Evolutionary conservation across 1,140 invertebrate species (phyloP).

Genomic region (Leptinotarsa texana): DNA sequence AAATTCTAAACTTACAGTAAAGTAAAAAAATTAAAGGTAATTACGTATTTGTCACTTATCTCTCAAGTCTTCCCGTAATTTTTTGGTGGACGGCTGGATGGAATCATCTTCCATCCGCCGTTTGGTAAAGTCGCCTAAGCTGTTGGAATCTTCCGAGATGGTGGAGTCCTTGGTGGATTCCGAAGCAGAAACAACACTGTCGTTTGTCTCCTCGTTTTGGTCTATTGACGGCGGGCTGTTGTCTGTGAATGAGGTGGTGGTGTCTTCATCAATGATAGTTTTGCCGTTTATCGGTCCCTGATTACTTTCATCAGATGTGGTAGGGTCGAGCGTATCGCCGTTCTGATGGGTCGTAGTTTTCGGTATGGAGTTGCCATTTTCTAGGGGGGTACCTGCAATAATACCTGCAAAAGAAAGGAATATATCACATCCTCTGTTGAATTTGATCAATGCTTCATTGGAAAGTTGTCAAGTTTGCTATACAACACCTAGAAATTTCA

Average conservation of each 20-base stretch:
- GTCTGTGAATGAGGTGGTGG: conserved; percentile 72
- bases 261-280: conserved; percentile 58
- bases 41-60: conserved; percentile 54
- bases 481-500: too few species aligned
- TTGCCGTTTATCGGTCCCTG: conserved; percentile 58
- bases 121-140: conserved; percentile 41
- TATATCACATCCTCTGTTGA: too few species aligned
- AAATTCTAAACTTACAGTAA: conserved; percentile 33
- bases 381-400: conserved; percentile 40
- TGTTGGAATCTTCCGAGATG: conserved; percentile 31
- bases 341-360: conserved; percentile 59
- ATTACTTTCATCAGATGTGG: conserved; percentile 62
- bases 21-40: conserved; percentile 32
- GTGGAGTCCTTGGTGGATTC: conserved; percentile 54
- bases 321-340: conserved; percentile 59
- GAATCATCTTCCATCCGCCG: conserved; percentile 50
- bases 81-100: conserved; percentile 52
- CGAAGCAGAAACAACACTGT: conserved; percentile 50
- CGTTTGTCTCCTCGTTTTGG: conserved; percentile 53
- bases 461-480: too few species aligned
- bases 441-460: too few species aligned
- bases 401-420: conserved; percentile 40
- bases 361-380: conserved; percentile 54
- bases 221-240: conserved; percentile 63
- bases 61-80: conserved; percentile 51